Evolutionary conservation across 2,113 vertebrate genomes (phyloP).

Genomic region (Hystrix cristata): DNA sequence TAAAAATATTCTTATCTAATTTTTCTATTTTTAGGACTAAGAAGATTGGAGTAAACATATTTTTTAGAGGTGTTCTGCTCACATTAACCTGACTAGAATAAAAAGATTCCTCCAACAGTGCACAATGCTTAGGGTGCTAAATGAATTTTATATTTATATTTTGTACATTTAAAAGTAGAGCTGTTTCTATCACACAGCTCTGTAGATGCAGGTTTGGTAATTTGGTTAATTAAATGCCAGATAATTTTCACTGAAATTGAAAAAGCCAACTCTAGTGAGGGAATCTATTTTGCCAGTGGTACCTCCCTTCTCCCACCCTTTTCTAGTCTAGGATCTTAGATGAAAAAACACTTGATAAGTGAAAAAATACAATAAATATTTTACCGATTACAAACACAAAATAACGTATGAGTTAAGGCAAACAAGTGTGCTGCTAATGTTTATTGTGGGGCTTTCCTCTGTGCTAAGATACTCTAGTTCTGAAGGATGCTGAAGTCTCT

Average conservation of each 20-base stretch:
- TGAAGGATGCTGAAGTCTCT: background rate
- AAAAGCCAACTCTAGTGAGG: background rate
- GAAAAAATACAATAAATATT: background rate
- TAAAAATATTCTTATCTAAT: background rate
- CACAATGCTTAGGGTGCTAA: background rate
- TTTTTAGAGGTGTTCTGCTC: background rate
- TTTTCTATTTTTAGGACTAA: background rate
- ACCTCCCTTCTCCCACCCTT: background rate
- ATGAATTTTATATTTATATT: background rate
- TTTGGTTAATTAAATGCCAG: background rate
- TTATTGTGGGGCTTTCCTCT: background rate
- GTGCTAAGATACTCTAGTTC: background rate
- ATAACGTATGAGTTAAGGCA: background rate
- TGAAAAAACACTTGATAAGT: background rate
- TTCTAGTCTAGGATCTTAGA: background rate
- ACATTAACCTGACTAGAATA: background rate
- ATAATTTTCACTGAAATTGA: constrained; percentile 9
- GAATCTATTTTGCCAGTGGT: background rate
- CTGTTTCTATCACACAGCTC: background rate
- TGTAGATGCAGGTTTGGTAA: background rate
- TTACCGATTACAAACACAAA: background rate
- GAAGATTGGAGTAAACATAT: background rate
- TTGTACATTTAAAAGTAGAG: background rate
- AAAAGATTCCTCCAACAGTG: background rate
- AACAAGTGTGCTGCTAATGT: background rate